A percentile compares a stretch with the other conserved stretches of the same genome.
These are phyloP conservation scores for Magallana gigas DNA, from an alignment of 1,140 invertebrate genomes.

Conservation along the genomic window DNA sequence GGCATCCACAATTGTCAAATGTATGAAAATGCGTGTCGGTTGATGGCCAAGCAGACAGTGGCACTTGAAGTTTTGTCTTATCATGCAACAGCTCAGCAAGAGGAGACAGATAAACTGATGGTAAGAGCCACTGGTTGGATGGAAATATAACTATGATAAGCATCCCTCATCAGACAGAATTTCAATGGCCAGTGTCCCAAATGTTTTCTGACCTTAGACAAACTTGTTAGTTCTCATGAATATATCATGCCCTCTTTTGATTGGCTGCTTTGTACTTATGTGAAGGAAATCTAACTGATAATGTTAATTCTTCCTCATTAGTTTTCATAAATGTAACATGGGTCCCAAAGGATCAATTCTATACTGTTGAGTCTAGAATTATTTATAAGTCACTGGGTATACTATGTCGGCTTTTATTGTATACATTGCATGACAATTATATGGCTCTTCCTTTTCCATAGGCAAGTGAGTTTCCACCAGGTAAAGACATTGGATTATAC, in stretches of 20 bases:
- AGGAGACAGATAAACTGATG: constrained; percentile 85
- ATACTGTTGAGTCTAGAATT: too few species aligned
- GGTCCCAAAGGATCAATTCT: too few species aligned
- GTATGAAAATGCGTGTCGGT: constrained; percentile 88
- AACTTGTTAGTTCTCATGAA: not conserved
- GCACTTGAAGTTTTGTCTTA: constrained; percentile 97
- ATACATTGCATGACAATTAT: not conserved
- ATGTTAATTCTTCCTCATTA: too few species aligned
- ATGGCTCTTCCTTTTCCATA: constrained; percentile 28
- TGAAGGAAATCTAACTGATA: too few species aligned
- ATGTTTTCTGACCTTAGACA: too few species aligned
- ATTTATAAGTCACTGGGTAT: too few species aligned
- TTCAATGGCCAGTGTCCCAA: too few species aligned
- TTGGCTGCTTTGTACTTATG: not conserved
- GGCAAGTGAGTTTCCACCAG: constrained; percentile 62
- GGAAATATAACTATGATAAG: too few species aligned
- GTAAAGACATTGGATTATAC: constrained; percentile 66
- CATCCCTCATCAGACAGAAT: too few species aligned
- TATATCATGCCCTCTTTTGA: not conserved
- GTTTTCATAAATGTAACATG: too few species aligned
- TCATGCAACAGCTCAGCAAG: constrained; percentile 93
- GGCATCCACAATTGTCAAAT: constrained; percentile 98
- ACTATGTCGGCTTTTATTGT: too few species aligned
- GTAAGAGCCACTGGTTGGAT: constrained; percentile 36
- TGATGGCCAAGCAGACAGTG: constrained; percentile 98